Conservation (phyloP, 2,888 invertebrate genomes). For the Eretmocerus hayati region DNA sequence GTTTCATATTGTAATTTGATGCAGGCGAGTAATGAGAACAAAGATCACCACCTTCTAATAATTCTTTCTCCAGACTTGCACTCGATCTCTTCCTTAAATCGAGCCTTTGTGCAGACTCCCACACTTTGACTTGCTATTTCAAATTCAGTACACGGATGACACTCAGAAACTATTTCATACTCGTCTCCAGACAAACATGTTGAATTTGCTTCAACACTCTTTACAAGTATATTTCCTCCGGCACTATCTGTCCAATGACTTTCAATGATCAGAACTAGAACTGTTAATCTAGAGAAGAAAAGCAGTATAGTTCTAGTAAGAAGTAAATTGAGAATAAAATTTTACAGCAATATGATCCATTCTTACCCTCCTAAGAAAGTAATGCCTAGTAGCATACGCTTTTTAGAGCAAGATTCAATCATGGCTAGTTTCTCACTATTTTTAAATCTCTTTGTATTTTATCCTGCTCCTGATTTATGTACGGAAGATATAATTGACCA, state of each 20-base stretch:
- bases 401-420: constrained; percentile 79
- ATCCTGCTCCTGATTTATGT: too few relatives aligned
- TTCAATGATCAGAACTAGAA: constrained; percentile 75
- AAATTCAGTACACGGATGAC: constrained; percentile 80
- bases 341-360: neutral
- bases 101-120: constrained; percentile 74
- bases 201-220: constrained; percentile 64
- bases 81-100: constrained; percentile 74
- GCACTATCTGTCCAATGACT: constrained; percentile 63
- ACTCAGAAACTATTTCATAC: constrained; percentile 66
- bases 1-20: constrained; percentile 5
- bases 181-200: constrained; percentile 70
- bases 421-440: constrained; percentile 43
- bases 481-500: too few relatives aligned
- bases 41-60: constrained; percentile 58
- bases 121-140: constrained; percentile 77
- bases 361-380: constrained; percentile 69
- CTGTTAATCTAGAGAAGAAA: constrained; percentile 77
- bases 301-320: too few relatives aligned
- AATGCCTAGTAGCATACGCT: constrained; percentile 75
- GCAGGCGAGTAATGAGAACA: neutral
- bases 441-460: neutral
- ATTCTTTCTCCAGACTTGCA: constrained; percentile 76
- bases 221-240: constrained; percentile 58
- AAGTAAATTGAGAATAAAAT: constrained; percentile 7